phyloP scores from a whole-genome alignment of 2,888 invertebrate species.

The Coelinius sp. region DNA sequence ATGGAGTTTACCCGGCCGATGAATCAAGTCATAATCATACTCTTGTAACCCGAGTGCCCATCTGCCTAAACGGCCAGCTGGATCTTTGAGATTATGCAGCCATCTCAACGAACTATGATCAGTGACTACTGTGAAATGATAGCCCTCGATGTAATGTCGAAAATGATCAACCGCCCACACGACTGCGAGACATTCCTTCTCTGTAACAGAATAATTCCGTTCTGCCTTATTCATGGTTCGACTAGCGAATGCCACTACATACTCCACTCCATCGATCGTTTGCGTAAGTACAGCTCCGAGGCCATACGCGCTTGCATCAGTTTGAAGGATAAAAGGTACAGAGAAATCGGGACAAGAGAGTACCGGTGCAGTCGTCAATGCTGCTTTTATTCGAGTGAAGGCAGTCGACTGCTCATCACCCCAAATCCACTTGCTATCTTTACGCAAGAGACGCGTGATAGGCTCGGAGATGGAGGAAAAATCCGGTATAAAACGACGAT shows the following conservation, averaged over 20 bases:
- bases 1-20: slow-evolving; percentile 34
- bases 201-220: too few species aligned
- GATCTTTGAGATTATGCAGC: slow-evolving; percentile 49
- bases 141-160: background rate
- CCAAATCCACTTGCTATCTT: background rate
- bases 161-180: too few species aligned
- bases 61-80: slow-evolving; percentile 47
- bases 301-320: background rate
- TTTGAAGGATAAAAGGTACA: background rate
- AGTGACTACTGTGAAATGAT: background rate
- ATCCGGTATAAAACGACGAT: background rate
- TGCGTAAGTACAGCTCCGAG: background rate
- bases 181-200: too few species aligned
- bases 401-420: background rate
- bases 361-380: background rate
- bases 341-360: background rate
- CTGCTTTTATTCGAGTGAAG: background rate
- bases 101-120: slow-evolving; percentile 39
- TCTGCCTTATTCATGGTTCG: too few species aligned
- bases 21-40: slow-evolving; percentile 35
- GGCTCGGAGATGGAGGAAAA: background rate
- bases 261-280: background rate
- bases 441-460: background rate
- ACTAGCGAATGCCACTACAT: background rate
- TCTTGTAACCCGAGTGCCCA: slow-evolving; percentile 49